Evolutionary conservation across 2,797 vertebrate species (phyloP), one percentile per base, ranked within the genome.

Genomic region (Melanotaenia trifasciata): DNA sequence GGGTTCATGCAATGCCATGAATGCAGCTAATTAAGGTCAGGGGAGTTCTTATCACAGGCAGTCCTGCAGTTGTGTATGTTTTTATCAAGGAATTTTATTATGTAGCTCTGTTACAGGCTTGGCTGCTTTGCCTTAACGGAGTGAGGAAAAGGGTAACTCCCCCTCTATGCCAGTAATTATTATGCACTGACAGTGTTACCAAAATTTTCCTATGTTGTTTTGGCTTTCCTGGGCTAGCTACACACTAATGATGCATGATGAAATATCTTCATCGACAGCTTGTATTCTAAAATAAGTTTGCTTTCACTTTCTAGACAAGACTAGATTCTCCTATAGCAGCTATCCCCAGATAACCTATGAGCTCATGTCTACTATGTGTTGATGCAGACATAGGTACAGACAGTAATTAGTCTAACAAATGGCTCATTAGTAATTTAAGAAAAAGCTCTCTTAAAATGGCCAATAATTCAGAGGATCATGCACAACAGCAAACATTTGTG

Each of bases 21-120:
- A 92, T 80, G 73, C 70, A 79, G 86, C 83, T 94, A 93, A 94
- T 93, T 94, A 94, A 93, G 92, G 91, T 94, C 93, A 89, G 80
- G 90, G 88, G 87, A 90, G 74, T 90, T 86, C 72, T 84, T 88
- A 87, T 93, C 89, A 81, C 83, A 78, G 77, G 60, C 79, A 73
- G 80, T 80, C 81, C 64, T 62, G 76, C 58, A 35, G 71, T 88
- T 91, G 84, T 90, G 79, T 87, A 85, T 84, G 82, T 89, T 91
- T 92, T 87, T 80, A 90, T 92, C 80, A 84, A 88, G 86, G 85
- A 20, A 76, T 64, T 88, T 84, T 90, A 84, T 90, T 89, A 89
- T 87, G 84, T 84, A 80, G 77, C 70, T 12, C 82, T 53, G 79
- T 81, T 56, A 61, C 60, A 57, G 50, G 66, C 67, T 83, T 71